Conservation (phyloP, 2,113 vertebrate species). For the Menura novaehollandiae region DNA sequence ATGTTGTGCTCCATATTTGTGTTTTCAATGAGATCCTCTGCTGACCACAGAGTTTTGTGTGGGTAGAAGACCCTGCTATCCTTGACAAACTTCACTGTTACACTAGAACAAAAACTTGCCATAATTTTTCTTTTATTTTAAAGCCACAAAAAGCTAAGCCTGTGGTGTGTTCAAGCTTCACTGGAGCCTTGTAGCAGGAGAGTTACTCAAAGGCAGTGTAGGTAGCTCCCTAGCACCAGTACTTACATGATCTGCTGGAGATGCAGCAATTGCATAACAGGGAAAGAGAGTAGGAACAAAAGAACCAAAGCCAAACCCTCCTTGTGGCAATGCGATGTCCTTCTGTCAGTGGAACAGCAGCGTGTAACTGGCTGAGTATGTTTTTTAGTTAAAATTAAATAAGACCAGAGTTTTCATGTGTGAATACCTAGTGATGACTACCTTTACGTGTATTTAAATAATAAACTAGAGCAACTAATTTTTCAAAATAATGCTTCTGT, state of each 20-base stretch:
- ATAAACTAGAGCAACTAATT: background rate
- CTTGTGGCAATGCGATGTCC: background rate
- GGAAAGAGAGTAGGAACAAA: background rate
- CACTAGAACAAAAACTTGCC: background rate
- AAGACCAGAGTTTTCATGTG: background rate
- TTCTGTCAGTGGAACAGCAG: background rate
- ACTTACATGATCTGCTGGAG: background rate
- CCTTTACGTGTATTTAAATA: background rate
- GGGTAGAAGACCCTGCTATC: background rate
- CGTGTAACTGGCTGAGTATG: background rate
- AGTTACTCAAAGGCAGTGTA: background rate
- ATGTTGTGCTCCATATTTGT: background rate
- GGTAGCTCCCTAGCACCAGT: background rate
- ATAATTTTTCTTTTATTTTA: background rate
- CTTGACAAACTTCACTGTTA: background rate
- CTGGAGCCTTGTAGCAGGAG: background rate
- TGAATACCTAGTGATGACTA: background rate
- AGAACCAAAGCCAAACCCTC: background rate
- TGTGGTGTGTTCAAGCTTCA: background rate
- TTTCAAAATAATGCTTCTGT: background rate
- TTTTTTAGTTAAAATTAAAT: background rate
- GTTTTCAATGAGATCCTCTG: background rate
- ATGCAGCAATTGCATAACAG: background rate
- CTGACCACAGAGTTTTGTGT: background rate
- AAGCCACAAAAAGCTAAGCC: background rate